phyloP scores from a whole-genome alignment of 1,140 invertebrate genomes.

The Drosophila parabipectinata region DNA sequence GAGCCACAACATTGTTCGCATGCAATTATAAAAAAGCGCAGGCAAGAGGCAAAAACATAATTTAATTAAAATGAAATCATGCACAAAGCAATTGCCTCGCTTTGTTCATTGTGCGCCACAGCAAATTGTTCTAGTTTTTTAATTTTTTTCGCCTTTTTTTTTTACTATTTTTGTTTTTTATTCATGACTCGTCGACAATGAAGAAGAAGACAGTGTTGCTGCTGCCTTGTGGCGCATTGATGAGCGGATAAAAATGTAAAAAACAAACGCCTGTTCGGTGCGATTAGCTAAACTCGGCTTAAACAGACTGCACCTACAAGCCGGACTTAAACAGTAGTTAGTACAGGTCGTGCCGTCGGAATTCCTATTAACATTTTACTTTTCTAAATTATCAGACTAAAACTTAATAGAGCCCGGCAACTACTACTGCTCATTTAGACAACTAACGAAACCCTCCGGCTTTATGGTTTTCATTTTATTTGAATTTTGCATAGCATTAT shows the following conservation, averaged over 20 bases:
- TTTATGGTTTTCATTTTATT: background rate
- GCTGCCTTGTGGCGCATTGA: slow-evolving; percentile 35
- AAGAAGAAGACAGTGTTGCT: slow-evolving; percentile 61
- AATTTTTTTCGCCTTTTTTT: slow-evolving; percentile 47
- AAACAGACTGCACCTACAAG: slow-evolving; percentile 18
- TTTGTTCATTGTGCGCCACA: slow-evolving; percentile 74
- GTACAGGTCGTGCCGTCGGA: slow-evolving; percentile 4
- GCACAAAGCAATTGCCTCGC: slow-evolving; percentile 79
- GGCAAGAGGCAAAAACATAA: slow-evolving; percentile 67
- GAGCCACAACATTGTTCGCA: slow-evolving; percentile 41
- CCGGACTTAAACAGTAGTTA: slow-evolving; percentile 4
- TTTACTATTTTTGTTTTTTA: slow-evolving; percentile 47
- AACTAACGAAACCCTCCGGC: background rate
- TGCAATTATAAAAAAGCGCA: slow-evolving; percentile 74
- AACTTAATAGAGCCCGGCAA: slow-evolving; percentile 8
- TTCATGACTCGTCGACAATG: slow-evolving; percentile 78
- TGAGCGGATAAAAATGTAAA: slow-evolving; percentile 34
- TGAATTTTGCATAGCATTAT: background rate
- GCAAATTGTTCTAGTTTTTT: slow-evolving; percentile 78
- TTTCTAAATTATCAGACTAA: slow-evolving; percentile 17
- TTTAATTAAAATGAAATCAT: slow-evolving; percentile 83
- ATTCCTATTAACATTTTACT: slow-evolving; percentile 12
- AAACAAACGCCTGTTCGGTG: slow-evolving; percentile 25
- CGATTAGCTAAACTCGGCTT: slow-evolving; percentile 5
- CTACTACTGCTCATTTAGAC: slow-evolving; percentile 8